phyloP scores from a whole-genome alignment of 1,140 invertebrate species.

The Thaumatotibia leucotreta region DNA sequence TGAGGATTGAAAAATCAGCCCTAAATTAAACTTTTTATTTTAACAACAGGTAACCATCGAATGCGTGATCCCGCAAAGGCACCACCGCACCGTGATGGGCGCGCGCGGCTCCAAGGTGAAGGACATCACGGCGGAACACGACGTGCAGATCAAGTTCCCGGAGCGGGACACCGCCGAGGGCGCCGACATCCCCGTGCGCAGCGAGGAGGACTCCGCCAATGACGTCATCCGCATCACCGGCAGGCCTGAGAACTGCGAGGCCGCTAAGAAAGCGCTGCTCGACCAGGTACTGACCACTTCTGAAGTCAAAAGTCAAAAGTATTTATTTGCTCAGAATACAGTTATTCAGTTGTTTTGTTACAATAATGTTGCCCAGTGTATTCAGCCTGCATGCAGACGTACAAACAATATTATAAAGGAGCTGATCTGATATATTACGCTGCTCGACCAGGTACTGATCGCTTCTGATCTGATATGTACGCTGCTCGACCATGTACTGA shows the following conservation, averaged over 20 bases:
- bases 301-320: no score
- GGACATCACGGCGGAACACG: slow-evolving; percentile 86
- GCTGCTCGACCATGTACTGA: no score
- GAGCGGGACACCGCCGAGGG: slow-evolving; percentile 83
- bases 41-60: slow-evolving; percentile 83
- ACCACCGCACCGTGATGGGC: slow-evolving; percentile 94
- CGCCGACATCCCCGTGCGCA: slow-evolving; percentile 53
- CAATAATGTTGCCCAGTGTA: no score
- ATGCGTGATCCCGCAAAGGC: slow-evolving; percentile 89
- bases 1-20: no score
- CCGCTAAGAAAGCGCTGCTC: slow-evolving; percentile 89
- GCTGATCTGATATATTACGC: no score
- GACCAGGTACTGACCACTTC: no score
- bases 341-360: no score
- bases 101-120: slow-evolving; percentile 90
- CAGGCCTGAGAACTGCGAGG: slow-evolving; percentile 88
- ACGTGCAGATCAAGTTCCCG: slow-evolving; percentile 96
- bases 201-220: slow-evolving; percentile 76
- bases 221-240: slow-evolving; percentile 92
- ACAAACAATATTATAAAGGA: no score
- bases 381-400: no score
- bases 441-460: no score
- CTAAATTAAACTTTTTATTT: background rate
- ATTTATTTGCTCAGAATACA: no score
- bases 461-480: no score